Conservation (phyloP, 2,797 vertebrate species). For the Anguilla obscura region DNA sequence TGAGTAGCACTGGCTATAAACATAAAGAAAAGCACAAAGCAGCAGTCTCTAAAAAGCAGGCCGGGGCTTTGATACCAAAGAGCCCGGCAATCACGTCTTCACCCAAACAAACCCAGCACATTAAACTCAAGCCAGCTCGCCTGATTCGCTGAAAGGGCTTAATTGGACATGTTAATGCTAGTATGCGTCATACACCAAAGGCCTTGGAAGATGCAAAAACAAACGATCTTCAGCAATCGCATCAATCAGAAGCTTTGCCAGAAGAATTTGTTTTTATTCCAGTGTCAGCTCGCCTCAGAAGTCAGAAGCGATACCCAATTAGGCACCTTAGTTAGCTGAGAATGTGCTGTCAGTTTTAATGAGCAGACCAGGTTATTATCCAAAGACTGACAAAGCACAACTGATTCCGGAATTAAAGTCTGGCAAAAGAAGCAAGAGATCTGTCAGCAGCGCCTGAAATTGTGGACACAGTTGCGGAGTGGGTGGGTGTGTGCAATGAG, state of each 20-base stretch:
- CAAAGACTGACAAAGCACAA: slow-evolving; percentile 32
- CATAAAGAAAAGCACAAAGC: not conserved
- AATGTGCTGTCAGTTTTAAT: slow-evolving; percentile 33
- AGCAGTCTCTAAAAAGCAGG: not conserved
- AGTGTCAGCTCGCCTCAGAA: slow-evolving; percentile 6
- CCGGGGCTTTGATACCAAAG: not conserved
- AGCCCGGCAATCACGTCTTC: not conserved
- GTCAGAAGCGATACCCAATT: slow-evolving; percentile 27
- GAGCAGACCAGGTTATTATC: slow-evolving; percentile 26
- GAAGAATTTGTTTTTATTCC: slow-evolving; percentile 17
- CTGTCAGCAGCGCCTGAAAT: slow-evolving; percentile 5
- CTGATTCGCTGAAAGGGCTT: not conserved
- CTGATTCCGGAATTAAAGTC: slow-evolving; percentile 27
- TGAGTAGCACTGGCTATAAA: not conserved
- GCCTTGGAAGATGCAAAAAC: not conserved
- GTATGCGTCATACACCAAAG: not conserved
- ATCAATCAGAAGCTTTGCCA: not conserved
- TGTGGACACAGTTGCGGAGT: not conserved
- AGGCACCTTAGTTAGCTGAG: slow-evolving; percentile 26
- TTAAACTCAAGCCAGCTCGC: not conserved
- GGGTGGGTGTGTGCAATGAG: not conserved
- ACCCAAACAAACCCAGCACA: not conserved
- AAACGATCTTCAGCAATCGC: not conserved
- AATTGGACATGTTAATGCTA: not conserved
- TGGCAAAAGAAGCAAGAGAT: slow-evolving; percentile 21